Evolutionary conservation across 2,888 invertebrate species (phyloP).

Genomic region (Elgonia sp.): DNA sequence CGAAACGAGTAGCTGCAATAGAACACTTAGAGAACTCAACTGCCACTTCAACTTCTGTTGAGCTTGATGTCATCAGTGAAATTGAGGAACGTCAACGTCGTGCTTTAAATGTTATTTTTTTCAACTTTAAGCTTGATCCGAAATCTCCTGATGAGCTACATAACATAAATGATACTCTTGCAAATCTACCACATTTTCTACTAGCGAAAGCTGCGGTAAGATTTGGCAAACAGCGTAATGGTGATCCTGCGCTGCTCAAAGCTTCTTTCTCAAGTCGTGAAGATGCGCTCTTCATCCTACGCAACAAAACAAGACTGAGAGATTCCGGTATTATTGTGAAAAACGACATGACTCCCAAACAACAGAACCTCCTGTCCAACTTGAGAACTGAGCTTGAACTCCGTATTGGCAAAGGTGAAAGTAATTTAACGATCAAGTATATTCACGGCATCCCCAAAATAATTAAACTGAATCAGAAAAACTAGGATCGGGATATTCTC

Average conservation of each 20-base stretch:
- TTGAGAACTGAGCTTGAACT: not conserved
- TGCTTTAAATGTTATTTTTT: slow-evolving; percentile 14
- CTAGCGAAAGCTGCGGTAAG: not conserved
- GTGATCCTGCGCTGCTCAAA: not conserved
- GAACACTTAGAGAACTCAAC: not conserved
- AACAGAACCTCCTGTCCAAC: not conserved
- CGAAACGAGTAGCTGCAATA: not conserved
- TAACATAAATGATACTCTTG: slow-evolving; percentile 8
- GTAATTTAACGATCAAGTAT: too few relatives aligned
- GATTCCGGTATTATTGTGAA: not conserved
- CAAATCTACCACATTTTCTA: slow-evolving; percentile 26
- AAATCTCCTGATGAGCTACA: not conserved
- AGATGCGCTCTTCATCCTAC: slow-evolving; percentile 15
- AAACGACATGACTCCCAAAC: slow-evolving; percentile 39
- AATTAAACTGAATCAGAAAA: too few relatives aligned
- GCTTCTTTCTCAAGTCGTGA: slow-evolving; percentile 11
- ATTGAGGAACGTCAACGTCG: slow-evolving; percentile 12
- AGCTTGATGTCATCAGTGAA: not conserved
- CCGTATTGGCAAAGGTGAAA: too few relatives aligned
- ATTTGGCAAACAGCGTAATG: slow-evolving; percentile 12
- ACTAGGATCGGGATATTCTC: too few relatives aligned
- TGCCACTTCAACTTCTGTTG: not conserved
- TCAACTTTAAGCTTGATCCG: not conserved
- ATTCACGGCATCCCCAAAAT: too few relatives aligned
- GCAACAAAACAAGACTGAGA: slow-evolving; percentile 6